Base-by-base conservation (phyloP, 2,888 invertebrate species). In the Hedychridium roseum region DNA sequence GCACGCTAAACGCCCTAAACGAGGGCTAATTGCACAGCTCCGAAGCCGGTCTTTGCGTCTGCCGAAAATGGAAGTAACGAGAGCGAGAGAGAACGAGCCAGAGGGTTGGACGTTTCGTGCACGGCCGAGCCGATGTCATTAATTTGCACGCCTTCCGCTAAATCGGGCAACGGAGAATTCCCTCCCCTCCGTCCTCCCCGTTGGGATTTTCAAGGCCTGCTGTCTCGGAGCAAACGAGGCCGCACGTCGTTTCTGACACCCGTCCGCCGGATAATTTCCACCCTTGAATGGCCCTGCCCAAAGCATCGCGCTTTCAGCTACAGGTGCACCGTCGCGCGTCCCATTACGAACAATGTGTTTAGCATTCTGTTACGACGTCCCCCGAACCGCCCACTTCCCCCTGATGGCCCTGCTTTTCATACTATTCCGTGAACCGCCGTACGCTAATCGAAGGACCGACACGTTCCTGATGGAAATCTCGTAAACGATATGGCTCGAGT, bases 1-100 rank as follows among this genome's bases (percentile, higher is more conserved):
- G 60, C 40, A 42, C 62, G 66, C 71, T 78, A 78, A 78, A 78
- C 72, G 74, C 64, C 70, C 65, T 76, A 78, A 78, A 78, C 71
- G 76, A 76, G 74, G 70, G 61, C 71, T 77, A 78, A 78, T 78
- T 78, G 71, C 61, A 70, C 60, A 49, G 45, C 62, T 55, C 28
- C 31, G 18, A 20, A 9, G 1, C 5, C 27, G 16, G 28, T 43
- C 34, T 11, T 36, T 41, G 16, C 32, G 23, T 40, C 51, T 54
- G 54, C 48, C 52, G 52, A 58, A 65, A 66, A 67, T 68, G 55
- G 54, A 51, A 54, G 59, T 51, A 49, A 55, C 63, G 46, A 50
- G 55, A 50, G 41, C 32, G 16, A 14, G 7, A 15, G 28, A 14
- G 27, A 7, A 16, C 17, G 18, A 15, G 11, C 7, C 26, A 28